Evolutionary conservation across 2,888 invertebrate species (phyloP).

Genomic region (Tenodera sinensis): DNA sequence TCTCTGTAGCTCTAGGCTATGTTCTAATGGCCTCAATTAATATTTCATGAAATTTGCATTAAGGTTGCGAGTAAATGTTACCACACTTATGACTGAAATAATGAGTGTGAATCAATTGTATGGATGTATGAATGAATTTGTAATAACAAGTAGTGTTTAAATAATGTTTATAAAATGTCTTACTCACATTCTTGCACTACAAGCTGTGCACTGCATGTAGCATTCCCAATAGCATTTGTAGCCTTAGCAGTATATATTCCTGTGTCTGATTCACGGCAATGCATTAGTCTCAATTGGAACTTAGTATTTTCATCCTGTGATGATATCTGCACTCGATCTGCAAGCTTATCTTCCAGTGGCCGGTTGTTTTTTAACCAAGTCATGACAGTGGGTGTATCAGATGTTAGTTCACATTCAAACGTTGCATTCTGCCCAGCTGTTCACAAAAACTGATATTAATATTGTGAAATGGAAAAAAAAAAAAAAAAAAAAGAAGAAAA

Average conservation of each 20-base stretch:
- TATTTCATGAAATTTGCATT: too few species aligned
- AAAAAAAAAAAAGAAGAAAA: neutral
- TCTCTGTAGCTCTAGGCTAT: too few species aligned
- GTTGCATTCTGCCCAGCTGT: conserved; percentile 78
- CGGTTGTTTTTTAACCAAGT: conserved; percentile 88
- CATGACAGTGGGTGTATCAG: conserved; percentile 56
- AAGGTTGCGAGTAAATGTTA: too few species aligned
- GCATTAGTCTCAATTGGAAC: conserved; percentile 70
- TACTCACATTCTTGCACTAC: conserved; percentile 78
- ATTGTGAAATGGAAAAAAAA: neutral
- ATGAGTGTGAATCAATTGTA: neutral
- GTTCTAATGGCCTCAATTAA: too few species aligned
- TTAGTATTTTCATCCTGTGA: conserved; percentile 56
- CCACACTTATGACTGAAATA: neutral
- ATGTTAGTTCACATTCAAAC: conserved; percentile 73
- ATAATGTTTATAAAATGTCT: neutral
- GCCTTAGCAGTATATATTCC: conserved; percentile 89
- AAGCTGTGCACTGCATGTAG: conserved; percentile 83
- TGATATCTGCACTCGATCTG: conserved; percentile 66
- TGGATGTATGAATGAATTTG: neutral
- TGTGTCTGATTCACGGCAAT: conserved; percentile 72
- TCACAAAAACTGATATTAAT: neutral
- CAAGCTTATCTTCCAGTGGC: conserved; percentile 68
- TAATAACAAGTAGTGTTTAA: neutral
- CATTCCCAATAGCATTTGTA: conserved; percentile 72